These are phyloP conservation scores for Andrena cerasifolii DNA, from an alignment of 1,140 invertebrate genomes.

Conservation along the genomic window DNA sequence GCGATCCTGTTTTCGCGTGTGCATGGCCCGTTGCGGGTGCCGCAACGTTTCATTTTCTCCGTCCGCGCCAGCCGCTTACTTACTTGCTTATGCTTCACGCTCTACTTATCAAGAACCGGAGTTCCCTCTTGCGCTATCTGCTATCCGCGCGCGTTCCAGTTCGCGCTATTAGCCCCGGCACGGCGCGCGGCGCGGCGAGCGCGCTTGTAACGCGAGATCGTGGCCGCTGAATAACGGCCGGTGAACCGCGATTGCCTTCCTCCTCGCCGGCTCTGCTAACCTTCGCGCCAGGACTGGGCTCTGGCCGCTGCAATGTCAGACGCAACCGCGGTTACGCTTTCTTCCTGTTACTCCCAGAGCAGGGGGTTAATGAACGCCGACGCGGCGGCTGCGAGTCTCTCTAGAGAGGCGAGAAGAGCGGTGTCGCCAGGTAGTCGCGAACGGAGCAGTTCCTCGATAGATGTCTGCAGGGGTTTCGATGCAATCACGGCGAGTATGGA, in stretches of 20 bases:
- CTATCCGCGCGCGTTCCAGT: constrained; percentile 61
- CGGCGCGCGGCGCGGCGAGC: too few species aligned
- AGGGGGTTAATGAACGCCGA: neutral
- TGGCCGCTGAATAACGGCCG: constrained; percentile 26
- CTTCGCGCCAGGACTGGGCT: neutral
- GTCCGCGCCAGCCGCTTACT: neutral
- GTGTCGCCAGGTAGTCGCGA: too few species aligned
- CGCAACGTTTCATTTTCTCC: constrained; percentile 45
- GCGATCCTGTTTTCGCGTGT: constrained; percentile 20
- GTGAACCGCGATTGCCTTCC: constrained; percentile 12
- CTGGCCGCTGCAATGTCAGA: constrained; percentile 15
- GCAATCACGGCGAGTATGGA: too few species aligned
- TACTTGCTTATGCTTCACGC: constrained; percentile 74
- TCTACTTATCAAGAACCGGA: constrained; percentile 78
- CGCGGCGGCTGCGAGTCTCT: neutral
- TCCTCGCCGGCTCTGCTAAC: constrained; percentile 5
- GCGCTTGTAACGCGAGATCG: constrained; percentile 30
- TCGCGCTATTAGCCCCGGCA: constrained; percentile 50
- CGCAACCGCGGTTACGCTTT: constrained; percentile 12
- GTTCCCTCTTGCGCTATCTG: constrained; percentile 64
- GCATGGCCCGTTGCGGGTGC: constrained; percentile 5
- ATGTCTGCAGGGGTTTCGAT: too few species aligned
- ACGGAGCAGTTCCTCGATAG: too few species aligned
- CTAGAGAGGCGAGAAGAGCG: too few species aligned
- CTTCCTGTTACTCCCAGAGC: neutral